Evolutionary conservation across 2,888 invertebrate species (phyloP), one percentile per base, ranked within the genome.

Genomic region (Stenodera caucasica): DNA sequence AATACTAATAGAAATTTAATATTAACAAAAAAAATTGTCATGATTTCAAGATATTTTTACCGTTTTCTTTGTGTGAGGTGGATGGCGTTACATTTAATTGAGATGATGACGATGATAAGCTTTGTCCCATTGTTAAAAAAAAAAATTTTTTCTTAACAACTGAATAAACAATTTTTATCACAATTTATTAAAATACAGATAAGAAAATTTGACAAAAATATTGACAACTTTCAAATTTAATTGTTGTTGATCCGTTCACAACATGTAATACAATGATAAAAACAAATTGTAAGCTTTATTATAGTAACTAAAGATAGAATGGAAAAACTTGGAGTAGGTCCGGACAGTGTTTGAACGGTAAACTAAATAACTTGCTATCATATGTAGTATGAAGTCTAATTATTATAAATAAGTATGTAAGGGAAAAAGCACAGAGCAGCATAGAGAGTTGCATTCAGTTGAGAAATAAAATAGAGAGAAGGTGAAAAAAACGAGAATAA

Each of bases 271-370:
- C 21, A 21, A 23, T 21, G 45, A 45, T 18, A 45, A 45, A 45
- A 45, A 45, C 45, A 45, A 45, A 45, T 45, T 45, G 45, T 45
- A n/a, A n/a, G n/a, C n/a, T n/a, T n/a, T n/a, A n/a, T n/a, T 45
- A 45, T 14, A 37, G 37, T 23, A n/a, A 45, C 45, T 45, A 45
- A 45, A 45, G 45, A 45, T 45, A 45, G 45, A 1, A 45, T 23
- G 18, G 21, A 45, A 45, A 45, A n/a, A 45, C 45, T 45, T 45
- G 45, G 45, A 45, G 45, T 45, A 45, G 45, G 45, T 45, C 45
- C 45, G 45, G 45, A 45, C 23, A 45, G 3, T 26, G 5, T 26
- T 23, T 1, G 6, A 40, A 37, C 8, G 15, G 14, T 37, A 37
- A 37, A 37, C 26, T 37, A 15, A 15, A 15, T 15, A 37, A 40